A percentile compares a stretch with the other conserved stretches of the same genome.
Conservation (phyloP, 2,113 vertebrate genomes). For the Furnarius figulus region DNA sequence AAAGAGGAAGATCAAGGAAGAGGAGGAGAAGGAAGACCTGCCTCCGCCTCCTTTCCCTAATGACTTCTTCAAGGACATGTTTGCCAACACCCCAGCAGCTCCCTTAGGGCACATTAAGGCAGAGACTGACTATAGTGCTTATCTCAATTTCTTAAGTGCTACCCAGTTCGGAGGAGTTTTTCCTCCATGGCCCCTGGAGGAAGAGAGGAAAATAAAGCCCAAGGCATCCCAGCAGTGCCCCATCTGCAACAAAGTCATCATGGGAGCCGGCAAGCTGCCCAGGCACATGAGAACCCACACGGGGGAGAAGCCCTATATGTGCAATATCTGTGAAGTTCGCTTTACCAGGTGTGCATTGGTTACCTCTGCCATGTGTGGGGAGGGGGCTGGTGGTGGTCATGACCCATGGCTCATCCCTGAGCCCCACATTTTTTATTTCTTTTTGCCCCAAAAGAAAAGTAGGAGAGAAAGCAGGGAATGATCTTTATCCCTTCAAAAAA, state of each 20-base stretch:
- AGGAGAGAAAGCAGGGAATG: background rate
- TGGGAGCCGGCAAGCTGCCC: slow-evolving; percentile 96
- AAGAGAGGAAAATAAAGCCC: slow-evolving; percentile 97
- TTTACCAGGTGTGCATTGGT: slow-evolving; percentile 89
- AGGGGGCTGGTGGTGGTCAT: background rate
- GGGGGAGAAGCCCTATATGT: slow-evolving; percentile 98
- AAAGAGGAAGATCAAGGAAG: slow-evolving; percentile 92
- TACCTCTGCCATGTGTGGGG: rapidly evolving
- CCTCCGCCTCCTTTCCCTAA: slow-evolving; percentile 80
- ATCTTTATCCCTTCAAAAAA: background rate
- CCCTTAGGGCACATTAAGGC: slow-evolving; percentile 89
- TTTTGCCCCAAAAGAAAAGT: background rate
- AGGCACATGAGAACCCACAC: slow-evolving; percentile 98
- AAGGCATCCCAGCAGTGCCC: slow-evolving; percentile 98
- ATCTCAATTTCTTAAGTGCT: slow-evolving; percentile 92
- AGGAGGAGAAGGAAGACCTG: slow-evolving; percentile 90
- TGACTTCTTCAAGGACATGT: slow-evolving; percentile 92
- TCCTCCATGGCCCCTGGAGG: slow-evolving; percentile 93
- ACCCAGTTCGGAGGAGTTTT: slow-evolving; percentile 91
- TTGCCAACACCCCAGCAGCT: slow-evolving; percentile 73
- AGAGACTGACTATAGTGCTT: slow-evolving; percentile 89
- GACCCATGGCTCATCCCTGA: background rate
- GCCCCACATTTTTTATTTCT: background rate
- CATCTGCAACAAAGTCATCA: slow-evolving; percentile 98
- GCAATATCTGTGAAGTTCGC: slow-evolving; percentile 96